Conservation (phyloP, 2,888 invertebrate genomes). For the Rhaphigaster nebulosa region DNA sequence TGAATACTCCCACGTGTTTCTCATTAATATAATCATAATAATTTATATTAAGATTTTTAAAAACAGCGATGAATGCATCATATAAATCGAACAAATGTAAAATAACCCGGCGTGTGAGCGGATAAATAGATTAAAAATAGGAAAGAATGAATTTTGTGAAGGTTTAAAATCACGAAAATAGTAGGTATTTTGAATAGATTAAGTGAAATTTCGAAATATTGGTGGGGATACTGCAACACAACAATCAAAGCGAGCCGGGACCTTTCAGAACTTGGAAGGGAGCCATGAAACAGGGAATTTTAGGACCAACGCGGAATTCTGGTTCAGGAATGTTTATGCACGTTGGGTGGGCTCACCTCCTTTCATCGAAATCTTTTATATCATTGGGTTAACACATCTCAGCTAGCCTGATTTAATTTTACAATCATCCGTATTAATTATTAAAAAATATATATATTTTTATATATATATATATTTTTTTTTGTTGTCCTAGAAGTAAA, state of each 20-base stretch:
- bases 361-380: neutral
- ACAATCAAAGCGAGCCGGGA: neutral
- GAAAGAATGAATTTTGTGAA: no score
- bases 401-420: neutral
- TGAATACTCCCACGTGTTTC: no score
- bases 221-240: neutral
- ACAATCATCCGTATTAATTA: neutral
- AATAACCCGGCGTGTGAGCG: no score
- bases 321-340: slow-evolving; percentile 5
- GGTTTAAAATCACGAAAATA: no score
- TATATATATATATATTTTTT: no score
- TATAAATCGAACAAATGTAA: no score
- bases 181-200: neutral
- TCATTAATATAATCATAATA: no score
- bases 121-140: no score
- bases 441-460: no score
- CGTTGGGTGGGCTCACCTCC: neutral
- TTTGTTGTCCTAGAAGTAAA: no score
- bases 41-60: no score
- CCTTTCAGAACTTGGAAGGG: neutral
- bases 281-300: neutral
- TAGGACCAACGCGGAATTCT: slow-evolving; percentile 27
- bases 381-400: neutral
- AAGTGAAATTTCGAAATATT: neutral
- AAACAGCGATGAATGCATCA: no score